phyloP scores from a whole-genome alignment of 2,797 vertebrate species.

The Crypturellus tataupa region DNA sequence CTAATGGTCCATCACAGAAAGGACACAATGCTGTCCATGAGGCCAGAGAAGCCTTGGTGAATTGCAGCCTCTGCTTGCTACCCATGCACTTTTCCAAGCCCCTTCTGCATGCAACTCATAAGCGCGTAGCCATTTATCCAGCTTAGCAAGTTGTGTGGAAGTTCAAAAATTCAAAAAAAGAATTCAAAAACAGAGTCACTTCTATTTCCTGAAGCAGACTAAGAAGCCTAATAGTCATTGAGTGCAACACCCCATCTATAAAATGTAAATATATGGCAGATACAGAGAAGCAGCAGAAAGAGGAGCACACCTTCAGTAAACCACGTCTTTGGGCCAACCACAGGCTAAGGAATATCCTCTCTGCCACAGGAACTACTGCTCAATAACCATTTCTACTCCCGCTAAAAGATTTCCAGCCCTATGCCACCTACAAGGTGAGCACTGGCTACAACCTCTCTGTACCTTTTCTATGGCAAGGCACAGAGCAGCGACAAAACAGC shows the following conservation, averaged over 20 bases:
- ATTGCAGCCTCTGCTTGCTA: neutral
- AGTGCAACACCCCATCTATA: neutral
- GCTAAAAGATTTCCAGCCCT: neutral
- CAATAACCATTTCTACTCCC: neutral
- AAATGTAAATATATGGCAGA: neutral
- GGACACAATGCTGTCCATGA: rapidly evolving
- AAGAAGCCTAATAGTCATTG: neutral
- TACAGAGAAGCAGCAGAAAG: neutral
- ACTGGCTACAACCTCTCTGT: neutral
- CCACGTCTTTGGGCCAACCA: neutral
- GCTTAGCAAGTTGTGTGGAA: slow-evolving; percentile 24
- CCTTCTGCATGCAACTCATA: neutral
- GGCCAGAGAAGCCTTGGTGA: neutral
- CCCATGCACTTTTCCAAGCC: slow-evolving; percentile 20
- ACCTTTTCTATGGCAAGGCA: neutral
- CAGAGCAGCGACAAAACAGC: neutral
- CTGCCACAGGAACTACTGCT: neutral
- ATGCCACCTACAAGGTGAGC: neutral
- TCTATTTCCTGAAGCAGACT: neutral
- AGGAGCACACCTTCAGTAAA: neutral
- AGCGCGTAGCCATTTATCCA: neutral
- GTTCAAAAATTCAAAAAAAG: neutral
- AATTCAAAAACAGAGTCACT: neutral
- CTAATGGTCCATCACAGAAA: neutral
- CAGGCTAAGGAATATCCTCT: rapidly evolving